Conservation (phyloP, 2,797 vertebrate genomes). For the Sebastes diploproa region DNA sequence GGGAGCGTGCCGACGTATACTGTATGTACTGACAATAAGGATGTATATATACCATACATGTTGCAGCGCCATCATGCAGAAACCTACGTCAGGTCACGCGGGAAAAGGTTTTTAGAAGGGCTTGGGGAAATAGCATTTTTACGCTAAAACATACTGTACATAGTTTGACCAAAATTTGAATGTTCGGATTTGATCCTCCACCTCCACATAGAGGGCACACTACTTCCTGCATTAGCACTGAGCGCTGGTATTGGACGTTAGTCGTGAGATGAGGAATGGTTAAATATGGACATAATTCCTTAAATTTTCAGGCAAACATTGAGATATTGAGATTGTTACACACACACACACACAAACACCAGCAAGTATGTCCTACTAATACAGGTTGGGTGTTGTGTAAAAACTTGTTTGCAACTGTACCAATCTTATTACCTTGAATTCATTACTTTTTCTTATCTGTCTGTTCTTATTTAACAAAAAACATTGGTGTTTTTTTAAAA, state of each 20-base stretch:
- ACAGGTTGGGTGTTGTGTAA: background rate
- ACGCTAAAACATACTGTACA: no score
- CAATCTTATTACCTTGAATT: background rate
- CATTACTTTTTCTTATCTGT: background rate
- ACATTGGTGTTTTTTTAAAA: background rate
- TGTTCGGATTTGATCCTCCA: background rate
- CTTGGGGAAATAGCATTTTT: no score
- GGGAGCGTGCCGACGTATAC: no score
- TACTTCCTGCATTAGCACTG: no score
- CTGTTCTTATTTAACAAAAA: background rate
- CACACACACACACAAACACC: background rate
- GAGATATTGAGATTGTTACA: background rate
- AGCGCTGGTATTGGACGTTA: background rate
- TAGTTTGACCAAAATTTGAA: no score
- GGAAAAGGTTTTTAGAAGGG: no score
- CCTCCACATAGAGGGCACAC: background rate
- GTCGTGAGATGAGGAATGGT: background rate
- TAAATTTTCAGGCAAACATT: background rate
- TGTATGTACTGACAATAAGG: no score
- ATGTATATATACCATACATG: no score
- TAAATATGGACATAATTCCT: background rate
- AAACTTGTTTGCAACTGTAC: background rate
- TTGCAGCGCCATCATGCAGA: no score
- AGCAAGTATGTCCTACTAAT: background rate
- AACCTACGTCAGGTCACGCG: no score